These are phyloP conservation scores for Leuctra nigra DNA, from an alignment of 2,888 invertebrate species.

Conservation along the genomic window DNA sequence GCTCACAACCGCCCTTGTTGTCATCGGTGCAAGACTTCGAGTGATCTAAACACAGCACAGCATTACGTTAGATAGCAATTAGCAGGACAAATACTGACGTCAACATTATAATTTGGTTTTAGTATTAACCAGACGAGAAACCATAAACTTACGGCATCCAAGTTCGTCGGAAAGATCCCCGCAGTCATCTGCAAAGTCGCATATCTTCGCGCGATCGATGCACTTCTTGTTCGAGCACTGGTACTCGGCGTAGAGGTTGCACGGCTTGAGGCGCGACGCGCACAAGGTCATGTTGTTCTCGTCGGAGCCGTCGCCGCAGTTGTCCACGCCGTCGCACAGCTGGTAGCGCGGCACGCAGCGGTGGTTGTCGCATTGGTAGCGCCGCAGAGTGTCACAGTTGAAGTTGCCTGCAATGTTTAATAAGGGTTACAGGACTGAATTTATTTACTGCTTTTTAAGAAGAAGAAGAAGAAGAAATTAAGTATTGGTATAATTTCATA, in stretches of 20 bases:
- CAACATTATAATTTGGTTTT: not conserved
- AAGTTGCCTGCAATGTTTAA: constrained; percentile 59
- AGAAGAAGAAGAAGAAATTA: no score
- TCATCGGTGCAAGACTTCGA: constrained; percentile 40
- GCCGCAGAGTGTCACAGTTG: constrained; percentile 72
- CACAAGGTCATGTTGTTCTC: constrained; percentile 93
- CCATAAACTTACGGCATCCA: constrained; percentile 65
- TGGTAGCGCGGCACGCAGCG: constrained; percentile 81
- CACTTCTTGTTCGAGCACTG: constrained; percentile 85
- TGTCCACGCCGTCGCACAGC: constrained; percentile 85
- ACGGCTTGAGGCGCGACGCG: constrained; percentile 64
- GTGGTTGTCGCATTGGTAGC: constrained; percentile 87
- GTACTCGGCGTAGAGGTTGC: constrained; percentile 72
- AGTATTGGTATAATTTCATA: no score
- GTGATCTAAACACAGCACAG: constrained; percentile 39
- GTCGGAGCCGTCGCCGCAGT: constrained; percentile 92
- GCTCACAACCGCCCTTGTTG: constrained; percentile 76
- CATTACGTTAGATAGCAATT: not conserved
- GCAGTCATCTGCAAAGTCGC: constrained; percentile 87
- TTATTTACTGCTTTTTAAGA: no score
- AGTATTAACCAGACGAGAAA: not conserved
- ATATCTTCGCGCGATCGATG: constrained; percentile 68
- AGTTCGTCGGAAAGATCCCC: constrained; percentile 85
- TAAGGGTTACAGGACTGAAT: no score
- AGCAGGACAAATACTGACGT: no score